Conservation (phyloP, 2,888 invertebrate species). For the Boloria euphrosyne region DNA sequence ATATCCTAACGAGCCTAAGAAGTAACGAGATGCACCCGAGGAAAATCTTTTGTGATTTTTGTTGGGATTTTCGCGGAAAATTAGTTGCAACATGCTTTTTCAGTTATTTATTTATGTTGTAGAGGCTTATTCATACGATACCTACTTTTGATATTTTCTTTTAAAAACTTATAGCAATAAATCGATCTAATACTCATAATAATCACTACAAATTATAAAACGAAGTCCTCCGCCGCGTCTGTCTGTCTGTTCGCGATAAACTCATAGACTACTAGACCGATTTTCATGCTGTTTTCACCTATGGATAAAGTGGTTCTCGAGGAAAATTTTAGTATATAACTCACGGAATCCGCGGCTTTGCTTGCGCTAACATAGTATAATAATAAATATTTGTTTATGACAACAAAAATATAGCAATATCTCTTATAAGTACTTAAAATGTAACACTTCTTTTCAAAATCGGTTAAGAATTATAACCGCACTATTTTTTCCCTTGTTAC, state of each 20-base stretch:
- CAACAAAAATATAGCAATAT: too few species aligned
- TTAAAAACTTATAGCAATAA: too few species aligned
- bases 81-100: constrained; percentile 9
- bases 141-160: background rate
- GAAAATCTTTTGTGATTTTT: constrained; percentile 37
- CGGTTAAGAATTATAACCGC: constrained; percentile 16
- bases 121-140: background rate
- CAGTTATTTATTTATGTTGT: background rate
- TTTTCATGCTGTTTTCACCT: too few species aligned
- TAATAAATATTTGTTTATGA: too few species aligned
- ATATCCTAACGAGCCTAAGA: constrained; percentile 55
- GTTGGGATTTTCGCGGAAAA: constrained; percentile 26
- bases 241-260: too few species aligned
- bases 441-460: background rate
- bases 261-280: too few species aligned
- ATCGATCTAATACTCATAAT: background rate
- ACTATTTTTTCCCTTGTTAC: constrained; percentile 40
- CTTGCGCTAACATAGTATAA: too few species aligned
- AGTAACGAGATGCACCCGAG: constrained; percentile 42
- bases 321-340: too few species aligned
- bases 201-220: background rate
- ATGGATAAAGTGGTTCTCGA: too few species aligned
- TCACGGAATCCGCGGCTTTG: too few species aligned
- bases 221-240: too few species aligned
- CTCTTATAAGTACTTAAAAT: background rate